phyloP scores from a whole-genome alignment of 2,113 vertebrate species.

The Chloebia gouldiae region DNA sequence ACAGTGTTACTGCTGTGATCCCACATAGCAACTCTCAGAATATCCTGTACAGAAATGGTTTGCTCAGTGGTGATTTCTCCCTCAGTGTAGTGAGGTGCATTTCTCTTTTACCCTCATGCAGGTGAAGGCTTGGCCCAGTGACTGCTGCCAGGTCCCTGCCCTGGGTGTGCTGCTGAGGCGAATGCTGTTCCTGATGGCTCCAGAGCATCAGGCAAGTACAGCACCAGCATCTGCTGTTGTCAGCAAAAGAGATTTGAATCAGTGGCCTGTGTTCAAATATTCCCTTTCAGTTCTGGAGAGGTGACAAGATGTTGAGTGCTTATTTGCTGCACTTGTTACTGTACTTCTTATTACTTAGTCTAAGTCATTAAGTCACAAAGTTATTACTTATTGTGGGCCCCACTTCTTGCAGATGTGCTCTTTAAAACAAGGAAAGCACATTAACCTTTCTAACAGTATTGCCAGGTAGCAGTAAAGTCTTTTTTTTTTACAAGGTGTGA shows the following conservation, averaged over 20 bases:
- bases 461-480: background rate
- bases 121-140: constrained; percentile 76
- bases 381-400: background rate
- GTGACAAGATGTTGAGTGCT: background rate
- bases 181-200: constrained; percentile 89
- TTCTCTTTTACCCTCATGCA: constrained; percentile 13
- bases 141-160: constrained; percentile 75
- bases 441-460: background rate
- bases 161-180: constrained; percentile 83
- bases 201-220: constrained; percentile 85
- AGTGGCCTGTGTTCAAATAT: background rate
- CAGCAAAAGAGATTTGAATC: background rate
- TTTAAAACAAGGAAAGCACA: background rate
- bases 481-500: background rate
- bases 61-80: background rate
- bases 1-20: background rate
- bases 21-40: background rate
- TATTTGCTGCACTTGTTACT: background rate
- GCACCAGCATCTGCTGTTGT: background rate
- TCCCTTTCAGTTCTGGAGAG: background rate
- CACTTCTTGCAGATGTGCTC: background rate
- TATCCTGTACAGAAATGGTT: background rate
- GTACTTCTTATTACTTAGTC: background rate
- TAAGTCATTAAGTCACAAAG: background rate
- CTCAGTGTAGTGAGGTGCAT: background rate